Percentiles rank a stretch among this genome's conserved stretches.
Conservation (phyloP, 2,113 vertebrate species). For the Oostethus manadensis region DNA sequence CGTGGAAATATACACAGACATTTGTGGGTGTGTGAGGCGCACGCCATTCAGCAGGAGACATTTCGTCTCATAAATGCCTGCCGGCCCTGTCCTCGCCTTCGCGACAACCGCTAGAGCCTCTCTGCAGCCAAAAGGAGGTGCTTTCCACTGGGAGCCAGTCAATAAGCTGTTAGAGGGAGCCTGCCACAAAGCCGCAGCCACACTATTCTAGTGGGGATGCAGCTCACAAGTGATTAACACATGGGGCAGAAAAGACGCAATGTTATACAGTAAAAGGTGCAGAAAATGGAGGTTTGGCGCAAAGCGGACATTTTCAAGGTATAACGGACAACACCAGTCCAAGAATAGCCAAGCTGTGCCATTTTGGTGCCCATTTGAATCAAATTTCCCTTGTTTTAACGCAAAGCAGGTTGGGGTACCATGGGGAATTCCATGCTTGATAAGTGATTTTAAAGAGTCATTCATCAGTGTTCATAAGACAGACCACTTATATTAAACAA, state of each 20-base stretch:
- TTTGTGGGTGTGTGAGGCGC: conserved; percentile 72
- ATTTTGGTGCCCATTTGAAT: too few relatives aligned
- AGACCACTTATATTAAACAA: conserved; percentile 66
- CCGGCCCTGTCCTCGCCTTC: conserved; percentile 30
- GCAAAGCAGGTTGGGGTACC: conserved; percentile 16
- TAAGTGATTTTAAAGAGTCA: conserved; percentile 68
- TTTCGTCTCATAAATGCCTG: conserved; percentile 45
- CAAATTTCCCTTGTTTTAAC: neutral
- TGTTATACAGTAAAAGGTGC: conserved; percentile 3
- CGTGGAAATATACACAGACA: neutral
- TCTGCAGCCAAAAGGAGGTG: conserved; percentile 43
- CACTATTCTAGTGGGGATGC: conserved; percentile 39
- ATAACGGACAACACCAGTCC: too few relatives aligned
- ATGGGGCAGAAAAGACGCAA: conserved; percentile 20
- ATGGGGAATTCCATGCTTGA: conserved; percentile 47
- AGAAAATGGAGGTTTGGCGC: too few relatives aligned
- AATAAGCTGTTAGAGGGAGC: conserved; percentile 39
- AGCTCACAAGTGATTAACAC: conserved; percentile 41
- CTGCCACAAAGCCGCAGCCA: conserved; percentile 50
- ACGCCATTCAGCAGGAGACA: conserved; percentile 39
- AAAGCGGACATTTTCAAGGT: too few relatives aligned
- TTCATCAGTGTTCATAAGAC: conserved; percentile 67
- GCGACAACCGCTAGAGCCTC: conserved; percentile 49
- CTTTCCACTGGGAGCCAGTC: conserved; percentile 38
- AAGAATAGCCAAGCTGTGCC: too few relatives aligned